A percentile compares a stretch with the other conserved stretches of the same genome.
These are phyloP conservation scores for Zygaena filipendulae DNA, from an alignment of 2,888 invertebrate species.

Conservation along the genomic window DNA sequence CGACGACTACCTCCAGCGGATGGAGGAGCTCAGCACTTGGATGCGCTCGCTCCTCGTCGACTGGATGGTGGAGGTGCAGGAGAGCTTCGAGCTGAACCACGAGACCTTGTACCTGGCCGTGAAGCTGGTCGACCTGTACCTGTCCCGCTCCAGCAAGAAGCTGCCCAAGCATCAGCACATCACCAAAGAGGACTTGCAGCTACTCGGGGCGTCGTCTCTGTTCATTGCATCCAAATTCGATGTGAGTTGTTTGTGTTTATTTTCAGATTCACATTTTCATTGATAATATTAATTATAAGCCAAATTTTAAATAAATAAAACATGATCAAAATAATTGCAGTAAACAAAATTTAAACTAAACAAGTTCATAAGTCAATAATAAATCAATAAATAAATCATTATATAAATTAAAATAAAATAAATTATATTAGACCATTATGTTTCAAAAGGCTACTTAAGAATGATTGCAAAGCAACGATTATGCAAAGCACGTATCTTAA, in stretches of 20 bases:
- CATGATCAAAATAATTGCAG: no score
- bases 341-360: no score
- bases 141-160: slow-evolving; percentile 51
- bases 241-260: slow-evolving; percentile 71
- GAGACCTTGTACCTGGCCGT: slow-evolving; percentile 98
- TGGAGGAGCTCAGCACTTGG: slow-evolving; percentile 82
- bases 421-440: no score
- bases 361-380: no score
- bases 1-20: slow-evolving; percentile 83
- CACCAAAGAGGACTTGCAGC: slow-evolving; percentile 86
- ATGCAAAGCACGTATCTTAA: no score
- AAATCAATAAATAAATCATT: no score
- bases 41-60: slow-evolving; percentile 96
- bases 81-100: slow-evolving; percentile 97
- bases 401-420: no score
- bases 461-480: no score
- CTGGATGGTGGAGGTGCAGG: slow-evolving; percentile 99
- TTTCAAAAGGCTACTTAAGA: no score
- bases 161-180: slow-evolving; percentile 61
- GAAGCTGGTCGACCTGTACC: slow-evolving; percentile 92
- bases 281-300: background rate
- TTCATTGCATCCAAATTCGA: slow-evolving; percentile 97
- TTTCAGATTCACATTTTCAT: slow-evolving; percentile 2
- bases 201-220: slow-evolving; percentile 91
- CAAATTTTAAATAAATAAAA: no score